Conservation (phyloP, 2,797 vertebrate genomes). For the Acestrorhynchus altus region DNA sequence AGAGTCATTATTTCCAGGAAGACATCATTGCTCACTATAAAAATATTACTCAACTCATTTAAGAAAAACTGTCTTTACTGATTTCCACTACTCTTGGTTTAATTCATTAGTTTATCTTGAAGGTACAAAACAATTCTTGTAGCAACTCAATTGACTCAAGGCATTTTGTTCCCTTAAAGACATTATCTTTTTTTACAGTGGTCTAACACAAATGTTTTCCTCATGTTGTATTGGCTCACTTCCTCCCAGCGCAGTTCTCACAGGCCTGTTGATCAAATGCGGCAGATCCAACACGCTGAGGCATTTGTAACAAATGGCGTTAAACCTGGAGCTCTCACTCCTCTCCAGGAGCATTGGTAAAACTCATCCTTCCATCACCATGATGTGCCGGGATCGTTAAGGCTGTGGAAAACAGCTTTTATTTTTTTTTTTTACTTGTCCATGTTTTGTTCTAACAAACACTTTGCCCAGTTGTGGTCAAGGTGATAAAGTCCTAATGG, state of each 20-base stretch:
- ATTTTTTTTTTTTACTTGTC: constrained; percentile 47
- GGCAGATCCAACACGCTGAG: constrained; percentile 50
- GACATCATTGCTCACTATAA: background rate
- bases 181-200: constrained; percentile 9
- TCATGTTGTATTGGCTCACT: constrained; percentile 38
- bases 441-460: constrained; percentile 53
- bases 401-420: constrained; percentile 57
- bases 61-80: background rate
- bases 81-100: background rate
- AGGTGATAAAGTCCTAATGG: constrained; percentile 65
- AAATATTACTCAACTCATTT: background rate
- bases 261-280: constrained; percentile 49
- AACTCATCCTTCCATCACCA: constrained; percentile 51
- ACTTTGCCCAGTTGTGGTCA: constrained; percentile 62
- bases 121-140: constrained; percentile 16
- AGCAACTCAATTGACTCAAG: constrained; percentile 12
- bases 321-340: constrained; percentile 37
- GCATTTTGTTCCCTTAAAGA: constrained; percentile 4
- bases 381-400: constrained; percentile 61
- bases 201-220: constrained; percentile 46
- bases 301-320: constrained; percentile 74
- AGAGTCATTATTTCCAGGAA: background rate
- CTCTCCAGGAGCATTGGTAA: constrained; percentile 56
- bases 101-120: background rate
- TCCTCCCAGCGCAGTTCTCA: constrained; percentile 32